phyloP scores from a whole-genome alignment of 2,113 vertebrate genomes.

The Larimichthys crocea region DNA sequence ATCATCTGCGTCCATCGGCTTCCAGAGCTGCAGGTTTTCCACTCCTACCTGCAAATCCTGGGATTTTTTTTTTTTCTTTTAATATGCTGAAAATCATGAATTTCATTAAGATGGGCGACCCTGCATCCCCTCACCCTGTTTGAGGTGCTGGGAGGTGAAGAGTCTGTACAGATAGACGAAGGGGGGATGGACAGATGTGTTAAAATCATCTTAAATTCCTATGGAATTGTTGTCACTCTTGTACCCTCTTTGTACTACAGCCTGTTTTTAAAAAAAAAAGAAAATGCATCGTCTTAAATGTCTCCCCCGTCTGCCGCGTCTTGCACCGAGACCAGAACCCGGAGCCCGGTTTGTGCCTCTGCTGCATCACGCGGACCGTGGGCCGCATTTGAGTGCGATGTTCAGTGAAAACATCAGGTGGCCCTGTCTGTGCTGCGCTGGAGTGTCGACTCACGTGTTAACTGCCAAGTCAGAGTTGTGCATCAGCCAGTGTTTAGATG shows the following conservation, averaged over 20 bases:
- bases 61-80: conserved; percentile 22
- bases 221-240: conserved; percentile 88
- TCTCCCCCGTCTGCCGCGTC: conserved; percentile 6
- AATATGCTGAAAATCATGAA: conserved; percentile 43
- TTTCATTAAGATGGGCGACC: conserved; percentile 40
- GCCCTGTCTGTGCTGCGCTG: conserved; percentile 52
- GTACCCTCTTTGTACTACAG: conserved; percentile 67
- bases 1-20: background rate
- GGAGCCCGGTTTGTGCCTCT: background rate
- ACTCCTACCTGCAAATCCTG: conserved; percentile 29
- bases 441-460: conserved; percentile 1
- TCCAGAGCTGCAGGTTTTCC: conserved; percentile 41
- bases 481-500: conserved; percentile 20
- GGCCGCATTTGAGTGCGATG: conserved; percentile 25
- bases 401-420: conserved; percentile 25
- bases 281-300: conserved; percentile 11
- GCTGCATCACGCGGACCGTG: conserved; percentile 8
- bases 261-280: conserved; percentile 50
- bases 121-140: conserved; percentile 30
- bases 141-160: conserved; percentile 51
- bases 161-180: conserved; percentile 33
- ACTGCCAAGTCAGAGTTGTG: conserved; percentile 24
- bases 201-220: conserved; percentile 88
- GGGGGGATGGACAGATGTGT: conserved; percentile 52
- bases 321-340: conserved; percentile 9